Percentiles rank a stretch among this genome's conserved stretches.
These are phyloP conservation scores for Tanytarsus gracilentus DNA, from an alignment of 2,888 invertebrate genomes.

Conservation along the genomic window DNA sequence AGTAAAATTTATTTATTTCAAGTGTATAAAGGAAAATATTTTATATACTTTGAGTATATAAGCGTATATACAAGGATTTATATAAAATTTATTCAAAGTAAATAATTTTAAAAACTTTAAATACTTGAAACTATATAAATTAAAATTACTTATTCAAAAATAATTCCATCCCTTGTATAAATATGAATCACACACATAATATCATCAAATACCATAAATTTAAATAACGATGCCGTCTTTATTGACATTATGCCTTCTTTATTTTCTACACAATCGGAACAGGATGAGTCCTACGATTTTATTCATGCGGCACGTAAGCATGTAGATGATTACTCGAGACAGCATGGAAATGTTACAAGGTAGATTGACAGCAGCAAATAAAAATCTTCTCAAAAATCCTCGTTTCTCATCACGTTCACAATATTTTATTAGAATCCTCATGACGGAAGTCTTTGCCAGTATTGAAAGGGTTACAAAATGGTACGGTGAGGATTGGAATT, in stretches of 20 bases:
- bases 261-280: not conserved
- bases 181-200: no score
- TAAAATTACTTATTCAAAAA: not conserved
- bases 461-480: conserved; percentile 53
- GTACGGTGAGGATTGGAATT: conserved; percentile 44
- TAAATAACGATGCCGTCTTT: no score
- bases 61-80: no score
- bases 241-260: no score
- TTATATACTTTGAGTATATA: no score
- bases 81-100: no score
- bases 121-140: not conserved
- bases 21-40: no score
- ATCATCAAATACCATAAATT: no score
- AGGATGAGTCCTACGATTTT: conserved; percentile 37
- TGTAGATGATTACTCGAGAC: conserved; percentile 48
- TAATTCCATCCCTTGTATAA: no score
- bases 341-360: conserved; percentile 39
- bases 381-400: no score
- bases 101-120: not conserved
- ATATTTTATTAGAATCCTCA: conserved; percentile 45
- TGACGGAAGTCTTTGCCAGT: conserved; percentile 59
- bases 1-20: conserved; percentile 30
- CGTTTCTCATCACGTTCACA: no score
- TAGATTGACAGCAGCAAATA: not conserved
- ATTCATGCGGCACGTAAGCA: conserved; percentile 43